Conservation (phyloP, 1,140 invertebrate species). For the Drosophila arawakana region DNA sequence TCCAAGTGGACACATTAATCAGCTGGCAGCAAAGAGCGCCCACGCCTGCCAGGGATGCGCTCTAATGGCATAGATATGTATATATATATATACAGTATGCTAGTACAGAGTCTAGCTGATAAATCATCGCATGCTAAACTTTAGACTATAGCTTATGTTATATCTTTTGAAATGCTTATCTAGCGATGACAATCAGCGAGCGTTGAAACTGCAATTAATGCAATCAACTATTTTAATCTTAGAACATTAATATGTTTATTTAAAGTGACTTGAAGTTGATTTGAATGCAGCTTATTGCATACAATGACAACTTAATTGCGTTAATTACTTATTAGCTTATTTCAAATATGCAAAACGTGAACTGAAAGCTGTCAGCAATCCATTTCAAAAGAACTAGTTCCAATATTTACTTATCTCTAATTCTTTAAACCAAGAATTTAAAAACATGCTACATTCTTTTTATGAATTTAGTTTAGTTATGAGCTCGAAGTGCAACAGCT, state of each 20-base stretch:
- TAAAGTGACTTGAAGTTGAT: constrained; percentile 57
- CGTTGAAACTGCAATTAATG: constrained; percentile 77
- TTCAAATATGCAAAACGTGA: constrained; percentile 19
- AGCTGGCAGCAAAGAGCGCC: constrained; percentile 38
- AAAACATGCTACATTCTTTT: neutral
- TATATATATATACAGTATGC: constrained; percentile 13
- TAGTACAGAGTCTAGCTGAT: constrained; percentile 36
- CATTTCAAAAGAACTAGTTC: constrained; percentile 8
- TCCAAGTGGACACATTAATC: constrained; percentile 77
- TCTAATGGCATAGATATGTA: constrained; percentile 63
- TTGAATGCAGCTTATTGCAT: constrained; percentile 42
- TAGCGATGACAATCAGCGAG: constrained; percentile 63
- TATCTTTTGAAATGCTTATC: constrained; percentile 18
- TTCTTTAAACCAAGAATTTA: neutral
- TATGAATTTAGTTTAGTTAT: neutral
- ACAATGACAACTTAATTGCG: constrained; percentile 73
- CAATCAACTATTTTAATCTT: constrained; percentile 68
- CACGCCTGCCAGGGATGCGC: constrained; percentile 52
- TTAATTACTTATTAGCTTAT: constrained; percentile 70
- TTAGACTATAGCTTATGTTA: constrained; percentile 14
- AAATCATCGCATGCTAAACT: constrained; percentile 55
- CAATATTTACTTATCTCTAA: neutral
- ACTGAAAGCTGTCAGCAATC: neutral
- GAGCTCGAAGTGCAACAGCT: no score
- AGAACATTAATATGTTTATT: constrained; percentile 77